Evolutionary conservation across 2,888 invertebrate genomes (phyloP).

Genomic region (Acronicta aceris): DNA sequence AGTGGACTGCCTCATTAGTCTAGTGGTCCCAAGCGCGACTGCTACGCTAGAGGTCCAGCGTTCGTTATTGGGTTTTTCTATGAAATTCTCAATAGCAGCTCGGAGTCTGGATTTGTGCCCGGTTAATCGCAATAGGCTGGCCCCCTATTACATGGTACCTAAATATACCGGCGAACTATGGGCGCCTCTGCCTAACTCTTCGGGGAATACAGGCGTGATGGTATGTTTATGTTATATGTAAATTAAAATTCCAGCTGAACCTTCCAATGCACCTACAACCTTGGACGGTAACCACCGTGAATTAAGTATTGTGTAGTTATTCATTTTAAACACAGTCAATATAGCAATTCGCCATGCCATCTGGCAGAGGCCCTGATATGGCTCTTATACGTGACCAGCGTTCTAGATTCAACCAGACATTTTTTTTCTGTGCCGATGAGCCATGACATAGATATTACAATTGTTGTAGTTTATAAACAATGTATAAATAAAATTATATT

Average conservation of each 20-base stretch:
- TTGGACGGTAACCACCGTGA: slow-evolving; percentile 24
- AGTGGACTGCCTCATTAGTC: too few relatives aligned
- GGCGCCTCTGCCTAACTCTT: too few relatives aligned
- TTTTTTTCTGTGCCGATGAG: slow-evolving; percentile 24
- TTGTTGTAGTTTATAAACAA: slow-evolving; percentile 15
- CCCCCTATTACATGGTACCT: too few relatives aligned
- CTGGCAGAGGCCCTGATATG: slow-evolving; percentile 35
- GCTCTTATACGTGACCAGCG: slow-evolving; percentile 46
- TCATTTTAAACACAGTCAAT: slow-evolving; percentile 36
- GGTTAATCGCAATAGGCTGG: too few relatives aligned
- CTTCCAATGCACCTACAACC: slow-evolving; percentile 26
- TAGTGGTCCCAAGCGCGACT: too few relatives aligned
- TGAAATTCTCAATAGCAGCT: too few relatives aligned
- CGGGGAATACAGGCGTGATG: too few relatives aligned
- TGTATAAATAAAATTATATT: not conserved
- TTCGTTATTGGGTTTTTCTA: too few relatives aligned
- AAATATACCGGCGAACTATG: too few relatives aligned
- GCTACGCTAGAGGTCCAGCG: too few relatives aligned
- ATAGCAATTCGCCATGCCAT: slow-evolving; percentile 45
- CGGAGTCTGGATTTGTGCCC: too few relatives aligned
- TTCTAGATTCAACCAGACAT: slow-evolving; percentile 17
- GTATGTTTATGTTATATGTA: too few relatives aligned
- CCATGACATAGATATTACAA: slow-evolving; percentile 38
- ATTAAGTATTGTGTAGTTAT: slow-evolving; percentile 40
- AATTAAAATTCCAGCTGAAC: slow-evolving; percentile 12